Conservation (phyloP, 2,888 invertebrate genomes). For the Esperia sulphurella region DNA sequence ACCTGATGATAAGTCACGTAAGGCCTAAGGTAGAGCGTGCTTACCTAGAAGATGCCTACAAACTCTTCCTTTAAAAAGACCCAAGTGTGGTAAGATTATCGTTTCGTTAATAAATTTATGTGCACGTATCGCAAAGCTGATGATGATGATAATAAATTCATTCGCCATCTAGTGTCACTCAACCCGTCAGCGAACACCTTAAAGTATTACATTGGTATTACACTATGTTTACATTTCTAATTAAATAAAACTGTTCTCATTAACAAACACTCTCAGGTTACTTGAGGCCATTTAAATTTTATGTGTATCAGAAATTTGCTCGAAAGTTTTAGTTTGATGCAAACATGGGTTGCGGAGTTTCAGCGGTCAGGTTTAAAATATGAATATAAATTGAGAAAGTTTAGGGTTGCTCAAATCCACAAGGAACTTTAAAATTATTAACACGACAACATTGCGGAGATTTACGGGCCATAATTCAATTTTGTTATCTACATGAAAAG, state of each 20-base stretch:
- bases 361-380: slow-evolving; percentile 65
- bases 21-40: too few species aligned
- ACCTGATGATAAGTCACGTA: too few species aligned
- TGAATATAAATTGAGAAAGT: slow-evolving; percentile 74
- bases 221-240: background rate
- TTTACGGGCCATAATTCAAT: slow-evolving; percentile 40
- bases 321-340: slow-evolving; percentile 53
- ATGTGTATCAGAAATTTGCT: slow-evolving; percentile 35
- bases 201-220: too few species aligned
- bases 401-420: slow-evolving; percentile 60
- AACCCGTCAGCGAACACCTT: too few species aligned
- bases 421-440: slow-evolving; percentile 66
- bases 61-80: too few species aligned
- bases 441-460: slow-evolving; percentile 42
- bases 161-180: too few species aligned
- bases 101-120: too few species aligned
- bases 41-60: too few species aligned
- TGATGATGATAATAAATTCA: too few species aligned
- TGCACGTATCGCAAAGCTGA: too few species aligned
- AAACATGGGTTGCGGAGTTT: slow-evolving; percentile 48
- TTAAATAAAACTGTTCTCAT: background rate
- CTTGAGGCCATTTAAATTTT: slow-evolving; percentile 23
- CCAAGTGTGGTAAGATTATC: too few species aligned
- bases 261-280: background rate
- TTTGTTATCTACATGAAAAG: slow-evolving; percentile 13